Base-by-base conservation (phyloP, 2,888 invertebrate genomes). In the Eubasilissa splendida region DNA sequence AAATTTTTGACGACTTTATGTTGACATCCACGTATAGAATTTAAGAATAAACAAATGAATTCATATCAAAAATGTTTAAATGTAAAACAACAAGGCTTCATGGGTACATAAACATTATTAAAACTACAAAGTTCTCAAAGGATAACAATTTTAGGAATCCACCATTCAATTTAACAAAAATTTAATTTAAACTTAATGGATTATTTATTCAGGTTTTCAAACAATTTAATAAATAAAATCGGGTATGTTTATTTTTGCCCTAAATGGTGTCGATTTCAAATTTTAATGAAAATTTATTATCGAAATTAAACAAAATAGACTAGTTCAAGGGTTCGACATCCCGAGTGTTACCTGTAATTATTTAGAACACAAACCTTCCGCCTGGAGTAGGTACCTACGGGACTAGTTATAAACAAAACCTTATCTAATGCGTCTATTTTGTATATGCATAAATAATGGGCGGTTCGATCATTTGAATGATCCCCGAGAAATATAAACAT, bases 381-480 rank as follows among this genome's bases (percentile, higher is more conserved):
- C 76, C 76, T 76, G 7, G 4, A 2, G 50, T 50, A 50, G n/a
- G n/a, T 50, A 14, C 14, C 54, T 71, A 70, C 50, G 50, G 22
- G 10, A 10, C 3, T 54, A 31, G 71, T 22, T 71, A 71, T 54
- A 71, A 71, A 71, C 71, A 71, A 71, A 71, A 71, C 71, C 71
- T 71, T 71, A 71, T 73, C 73, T 50, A 73, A 73, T 63, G 63
- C 78, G 60, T 73, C 78, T 71, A 78, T 71, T 73, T 42, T 42
- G 42, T 42, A 78, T 74, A 74, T 50, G 74, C 74, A 74, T 66
- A 79, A 79, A 79, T 79, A 74, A 79, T 74, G 70, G 74, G 56
- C 50, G 74, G 56, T 31, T 79, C 58, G 79, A 74, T 73, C 42
- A 52, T 77, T 77, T 77, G 78, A 78, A 78, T 78, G 78, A 78